These are phyloP conservation scores for Sardina pilchardus DNA, from an alignment of 2,113 vertebrate genomes.

Conservation along the genomic window DNA sequence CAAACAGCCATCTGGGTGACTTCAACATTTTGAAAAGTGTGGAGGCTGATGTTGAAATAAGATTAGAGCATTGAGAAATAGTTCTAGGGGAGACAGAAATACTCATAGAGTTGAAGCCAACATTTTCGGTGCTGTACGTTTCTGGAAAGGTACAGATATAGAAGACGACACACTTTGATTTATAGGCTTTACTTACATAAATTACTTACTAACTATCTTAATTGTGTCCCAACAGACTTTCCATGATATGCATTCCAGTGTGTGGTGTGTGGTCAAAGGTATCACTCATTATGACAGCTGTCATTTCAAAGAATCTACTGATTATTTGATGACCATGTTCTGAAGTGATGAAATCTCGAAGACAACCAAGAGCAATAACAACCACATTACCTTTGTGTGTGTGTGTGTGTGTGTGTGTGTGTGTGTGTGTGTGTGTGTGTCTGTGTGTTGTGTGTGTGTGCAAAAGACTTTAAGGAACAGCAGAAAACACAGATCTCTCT, in stretches of 20 bases:
- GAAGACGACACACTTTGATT: not conserved
- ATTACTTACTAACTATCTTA: not conserved
- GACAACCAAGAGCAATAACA: not conserved
- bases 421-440: not conserved
- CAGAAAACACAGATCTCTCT: not conserved
- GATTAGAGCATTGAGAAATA: not conserved
- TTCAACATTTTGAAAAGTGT: not conserved
- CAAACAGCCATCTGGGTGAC: constrained; percentile 2
- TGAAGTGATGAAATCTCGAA: not conserved
- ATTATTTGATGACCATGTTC: not conserved
- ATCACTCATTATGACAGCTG: not conserved
- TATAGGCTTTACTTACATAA: not conserved
- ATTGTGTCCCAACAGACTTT: not conserved
- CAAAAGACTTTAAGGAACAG: not conserved
- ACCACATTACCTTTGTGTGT: not conserved
- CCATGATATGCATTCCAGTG: not conserved
- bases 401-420: not conserved
- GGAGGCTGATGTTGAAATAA: not conserved
- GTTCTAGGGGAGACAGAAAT: not conserved
- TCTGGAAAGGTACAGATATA: not conserved
- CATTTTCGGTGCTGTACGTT: not conserved
- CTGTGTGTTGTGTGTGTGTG: not conserved
- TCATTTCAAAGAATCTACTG: not conserved
- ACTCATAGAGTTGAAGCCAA: not conserved
- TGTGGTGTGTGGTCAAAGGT: not conserved